Conservation (phyloP, 1,140 invertebrate genomes). For the Sycophaga agraensis region DNA sequence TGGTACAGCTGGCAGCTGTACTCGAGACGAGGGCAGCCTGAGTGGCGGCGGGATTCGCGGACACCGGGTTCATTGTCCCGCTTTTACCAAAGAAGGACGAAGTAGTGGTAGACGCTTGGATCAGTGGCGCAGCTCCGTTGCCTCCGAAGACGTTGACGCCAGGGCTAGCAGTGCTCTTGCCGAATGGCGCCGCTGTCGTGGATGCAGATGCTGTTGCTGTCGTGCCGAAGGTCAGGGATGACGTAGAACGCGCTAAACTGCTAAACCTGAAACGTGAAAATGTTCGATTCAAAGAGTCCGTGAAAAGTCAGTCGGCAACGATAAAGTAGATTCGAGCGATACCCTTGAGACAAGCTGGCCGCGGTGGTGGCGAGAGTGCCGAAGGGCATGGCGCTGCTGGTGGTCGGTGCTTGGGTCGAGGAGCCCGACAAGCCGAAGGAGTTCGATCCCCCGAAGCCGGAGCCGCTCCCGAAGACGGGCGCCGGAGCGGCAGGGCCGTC, state of each 20-base stretch:
- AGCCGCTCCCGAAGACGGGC: too few species aligned
- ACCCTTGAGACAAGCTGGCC: neutral
- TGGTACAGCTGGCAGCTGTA: too few species aligned
- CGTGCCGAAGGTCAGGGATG: slow-evolving; percentile 30
- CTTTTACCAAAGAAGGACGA: too few species aligned
- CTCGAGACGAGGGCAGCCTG: too few species aligned
- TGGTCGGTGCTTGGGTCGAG: too few species aligned
- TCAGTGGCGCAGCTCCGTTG: too few species aligned
- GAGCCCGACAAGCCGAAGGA: too few species aligned
- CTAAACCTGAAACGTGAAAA: slow-evolving; percentile 10
- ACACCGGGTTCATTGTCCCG: too few species aligned
- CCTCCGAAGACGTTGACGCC: slow-evolving; percentile 2
- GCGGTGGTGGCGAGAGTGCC: neutral
- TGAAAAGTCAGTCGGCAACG: too few species aligned
- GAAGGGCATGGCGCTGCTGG: neutral
- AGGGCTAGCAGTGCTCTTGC: slow-evolving; percentile 11
- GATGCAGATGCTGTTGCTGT: slow-evolving; percentile 17
- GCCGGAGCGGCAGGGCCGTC: neutral
- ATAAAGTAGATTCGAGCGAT: neutral
- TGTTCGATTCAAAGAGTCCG: too few species aligned
- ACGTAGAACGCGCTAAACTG: slow-evolving; percentile 25
- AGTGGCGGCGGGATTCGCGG: too few species aligned
- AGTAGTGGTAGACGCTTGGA: neutral
- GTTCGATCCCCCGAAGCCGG: neutral
- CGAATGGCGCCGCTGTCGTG: slow-evolving; percentile 33